Percentiles rank a stretch among this genome's conserved stretches.
Conservation (phyloP, 2,113 vertebrate genomes). For the Microcebus tavaratra region DNA sequence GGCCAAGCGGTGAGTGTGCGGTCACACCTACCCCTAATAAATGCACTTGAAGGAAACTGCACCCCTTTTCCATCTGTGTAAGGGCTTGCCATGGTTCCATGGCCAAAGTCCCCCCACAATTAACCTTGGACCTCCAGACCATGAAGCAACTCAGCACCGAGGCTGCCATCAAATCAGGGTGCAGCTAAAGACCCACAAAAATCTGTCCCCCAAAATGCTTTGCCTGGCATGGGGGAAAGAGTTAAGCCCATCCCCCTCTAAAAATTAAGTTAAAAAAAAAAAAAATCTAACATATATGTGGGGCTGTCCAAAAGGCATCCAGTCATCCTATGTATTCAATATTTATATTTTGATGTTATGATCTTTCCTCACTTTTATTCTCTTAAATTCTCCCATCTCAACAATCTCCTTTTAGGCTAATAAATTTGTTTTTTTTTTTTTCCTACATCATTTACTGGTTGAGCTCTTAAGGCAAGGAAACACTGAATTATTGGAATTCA, state of each 20-base stretch:
- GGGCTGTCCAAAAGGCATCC: too few relatives aligned
- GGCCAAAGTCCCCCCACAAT: conserved; percentile 25
- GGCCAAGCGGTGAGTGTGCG: background rate
- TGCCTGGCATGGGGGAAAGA: background rate
- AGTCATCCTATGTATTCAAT: background rate
- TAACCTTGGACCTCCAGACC: background rate
- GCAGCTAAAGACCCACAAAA: background rate
- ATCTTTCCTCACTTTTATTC: background rate
- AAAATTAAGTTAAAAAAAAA: background rate
- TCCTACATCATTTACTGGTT: background rate
- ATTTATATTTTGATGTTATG: background rate
- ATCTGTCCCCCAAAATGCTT: background rate
- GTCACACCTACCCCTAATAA: conserved; percentile 8
- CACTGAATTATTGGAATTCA: conserved; percentile 40
- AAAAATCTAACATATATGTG: background rate
- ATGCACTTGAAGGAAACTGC: conserved; percentile 27
- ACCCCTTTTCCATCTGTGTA: background rate
- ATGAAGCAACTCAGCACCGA: background rate
- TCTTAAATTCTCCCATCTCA: background rate
- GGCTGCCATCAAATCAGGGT: background rate
- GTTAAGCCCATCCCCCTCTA: background rate
- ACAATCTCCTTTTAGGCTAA: conserved; percentile 31
- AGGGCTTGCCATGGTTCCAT: background rate
- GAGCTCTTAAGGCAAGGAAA: background rate
- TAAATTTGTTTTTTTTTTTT: background rate